A percentile compares a stretch with the other conserved stretches of the same genome.
phyloP scores from a whole-genome alignment of 1,140 invertebrate genomes.

The Gonioctena quinquepunctata region DNA sequence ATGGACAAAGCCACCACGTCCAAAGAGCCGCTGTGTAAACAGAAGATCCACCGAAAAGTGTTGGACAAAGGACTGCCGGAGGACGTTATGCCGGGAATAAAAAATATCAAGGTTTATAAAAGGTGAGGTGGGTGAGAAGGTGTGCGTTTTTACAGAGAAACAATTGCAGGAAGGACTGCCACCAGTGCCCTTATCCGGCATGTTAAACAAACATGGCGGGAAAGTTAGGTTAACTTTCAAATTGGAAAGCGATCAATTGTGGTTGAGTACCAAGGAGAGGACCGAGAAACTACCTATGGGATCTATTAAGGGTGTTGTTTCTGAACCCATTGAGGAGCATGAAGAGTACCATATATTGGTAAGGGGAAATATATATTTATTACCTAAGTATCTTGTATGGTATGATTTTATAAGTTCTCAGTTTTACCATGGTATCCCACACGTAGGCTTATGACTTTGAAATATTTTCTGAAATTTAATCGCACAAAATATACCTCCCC shows the following conservation, averaged over 20 bases:
- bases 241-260: conserved; percentile 88
- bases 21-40: conserved; percentile 82
- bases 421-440: too few relatives aligned
- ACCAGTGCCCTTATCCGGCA: conserved; percentile 80
- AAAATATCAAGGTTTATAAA: conserved; percentile 70
- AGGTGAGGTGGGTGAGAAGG: neutral
- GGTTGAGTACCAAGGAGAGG: conserved; percentile 92
- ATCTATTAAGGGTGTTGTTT: conserved; percentile 82
- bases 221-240: conserved; percentile 94
- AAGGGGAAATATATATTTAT: too few relatives aligned
- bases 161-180: conserved; percentile 76
- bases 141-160: neutral
- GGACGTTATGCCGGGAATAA: conserved; percentile 86
- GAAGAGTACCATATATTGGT: conserved; percentile 95
- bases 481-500: too few relatives aligned
- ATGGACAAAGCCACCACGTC: conserved; percentile 63
- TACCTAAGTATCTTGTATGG: too few relatives aligned
- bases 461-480: too few relatives aligned
- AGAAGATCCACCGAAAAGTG: conserved; percentile 87
- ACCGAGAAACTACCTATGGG: conserved; percentile 92
- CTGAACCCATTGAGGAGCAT: conserved; percentile 86
- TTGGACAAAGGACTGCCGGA: conserved; percentile 90
- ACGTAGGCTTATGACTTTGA: too few relatives aligned
- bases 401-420: too few relatives aligned
- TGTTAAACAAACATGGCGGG: conserved; percentile 90